A percentile compares a stretch with the other conserved stretches of the same genome.
Conservation (phyloP, 2,113 vertebrate genomes). For the Craseonycteris thonglongyai region DNA sequence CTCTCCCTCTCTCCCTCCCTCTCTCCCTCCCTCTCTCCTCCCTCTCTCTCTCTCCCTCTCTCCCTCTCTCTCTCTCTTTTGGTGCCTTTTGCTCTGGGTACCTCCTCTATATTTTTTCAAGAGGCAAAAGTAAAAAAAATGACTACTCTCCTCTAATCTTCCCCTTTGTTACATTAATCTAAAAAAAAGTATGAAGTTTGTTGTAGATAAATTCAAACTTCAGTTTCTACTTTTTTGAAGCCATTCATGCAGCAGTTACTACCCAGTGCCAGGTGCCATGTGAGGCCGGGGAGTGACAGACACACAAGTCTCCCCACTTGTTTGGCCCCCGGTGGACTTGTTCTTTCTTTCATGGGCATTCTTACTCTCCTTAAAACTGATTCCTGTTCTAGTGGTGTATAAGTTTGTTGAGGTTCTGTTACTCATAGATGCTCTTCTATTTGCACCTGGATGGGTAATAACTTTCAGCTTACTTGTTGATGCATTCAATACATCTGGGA, state of each 20-base stretch:
- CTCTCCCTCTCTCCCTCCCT: too few relatives aligned
- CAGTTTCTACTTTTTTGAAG: neutral
- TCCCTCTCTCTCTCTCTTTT: neutral
- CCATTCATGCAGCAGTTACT: rapidly evolving
- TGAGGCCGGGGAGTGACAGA: neutral
- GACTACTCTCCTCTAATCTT: neutral
- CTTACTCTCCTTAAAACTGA: neutral
- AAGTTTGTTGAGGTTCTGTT: neutral
- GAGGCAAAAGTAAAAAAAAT: neutral
- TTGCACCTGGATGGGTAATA: neutral
- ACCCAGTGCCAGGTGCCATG: neutral
- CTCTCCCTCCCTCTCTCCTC: too few relatives aligned
- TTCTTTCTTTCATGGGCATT: neutral
- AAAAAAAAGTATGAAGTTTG: neutral
- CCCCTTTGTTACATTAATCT: neutral
- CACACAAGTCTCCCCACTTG: neutral
- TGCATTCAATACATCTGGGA: neutral
- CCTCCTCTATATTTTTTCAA: neutral
- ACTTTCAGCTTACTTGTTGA: neutral
- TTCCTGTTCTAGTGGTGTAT: neutral
- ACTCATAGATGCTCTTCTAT: neutral
- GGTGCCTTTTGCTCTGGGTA: neutral
- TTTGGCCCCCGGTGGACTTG: neutral
- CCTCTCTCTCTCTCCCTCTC: too few relatives aligned
- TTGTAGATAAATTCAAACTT: neutral